Percentiles rank a stretch among this genome's conserved stretches.
These are phyloP conservation scores for Drosophila infuscata DNA, from an alignment of 2,888 invertebrate genomes.

Conservation along the genomic window DNA sequence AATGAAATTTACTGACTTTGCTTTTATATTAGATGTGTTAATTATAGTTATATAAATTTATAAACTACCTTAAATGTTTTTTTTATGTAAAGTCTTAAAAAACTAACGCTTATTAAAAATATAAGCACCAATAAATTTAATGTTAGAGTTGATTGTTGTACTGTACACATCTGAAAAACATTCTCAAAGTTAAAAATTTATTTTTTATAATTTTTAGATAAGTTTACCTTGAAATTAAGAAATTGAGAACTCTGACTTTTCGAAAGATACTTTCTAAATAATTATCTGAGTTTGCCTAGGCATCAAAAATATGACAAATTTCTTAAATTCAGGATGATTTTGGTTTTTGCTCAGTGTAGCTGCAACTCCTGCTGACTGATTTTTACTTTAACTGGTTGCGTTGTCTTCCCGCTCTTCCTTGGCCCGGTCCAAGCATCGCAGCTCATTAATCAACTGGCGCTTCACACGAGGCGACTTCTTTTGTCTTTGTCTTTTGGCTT, in stretches of 20 bases:
- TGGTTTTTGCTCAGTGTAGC: neutral
- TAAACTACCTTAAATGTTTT: too few relatives aligned
- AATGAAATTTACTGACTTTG: neutral
- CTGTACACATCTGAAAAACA: neutral
- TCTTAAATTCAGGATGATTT: neutral
- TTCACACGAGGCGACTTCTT: slow-evolving; percentile 40
- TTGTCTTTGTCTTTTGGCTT: neutral
- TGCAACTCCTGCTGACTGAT: slow-evolving; percentile 58
- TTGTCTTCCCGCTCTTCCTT: neutral
- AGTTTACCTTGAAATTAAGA: neutral
- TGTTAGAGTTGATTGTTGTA: too few relatives aligned
- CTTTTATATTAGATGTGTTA: too few relatives aligned
- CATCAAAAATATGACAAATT: neutral
- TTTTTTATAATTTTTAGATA: neutral
- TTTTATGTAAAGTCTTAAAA: too few relatives aligned
- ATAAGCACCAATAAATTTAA: too few relatives aligned
- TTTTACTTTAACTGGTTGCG: slow-evolving; percentile 54
- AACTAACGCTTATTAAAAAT: too few relatives aligned
- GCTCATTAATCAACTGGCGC: slow-evolving; percentile 76
- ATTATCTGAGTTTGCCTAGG: neutral
- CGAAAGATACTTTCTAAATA: neutral
- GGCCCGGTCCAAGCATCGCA: slow-evolving; percentile 43
- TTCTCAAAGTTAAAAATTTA: neutral
- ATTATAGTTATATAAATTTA: too few relatives aligned
- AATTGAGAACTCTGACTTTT: neutral